phyloP scores from a whole-genome alignment of 2,888 invertebrate species.

The Leptarthrus brevirostris region DNA sequence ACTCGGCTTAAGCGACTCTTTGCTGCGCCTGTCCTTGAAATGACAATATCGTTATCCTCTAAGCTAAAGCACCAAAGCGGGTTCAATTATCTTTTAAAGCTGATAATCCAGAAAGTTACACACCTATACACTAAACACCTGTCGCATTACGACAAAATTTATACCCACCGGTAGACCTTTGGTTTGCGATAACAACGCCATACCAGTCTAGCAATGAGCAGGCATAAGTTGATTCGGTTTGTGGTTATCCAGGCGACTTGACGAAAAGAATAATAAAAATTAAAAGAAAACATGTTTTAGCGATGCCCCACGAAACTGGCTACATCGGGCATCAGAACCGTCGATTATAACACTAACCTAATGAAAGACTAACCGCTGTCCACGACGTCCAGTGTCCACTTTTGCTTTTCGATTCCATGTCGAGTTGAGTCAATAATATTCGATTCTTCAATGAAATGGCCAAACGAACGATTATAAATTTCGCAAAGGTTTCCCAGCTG shows the following conservation, averaged over 20 bases:
- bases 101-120: conserved; percentile 38
- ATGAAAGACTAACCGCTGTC: conserved; percentile 37
- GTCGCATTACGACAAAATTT: conserved; percentile 66
- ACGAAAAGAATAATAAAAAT: conserved; percentile 17
- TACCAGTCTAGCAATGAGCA: conserved; percentile 36
- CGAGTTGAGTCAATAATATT: conserved; percentile 35
- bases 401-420: conserved; percentile 25
- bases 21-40: conserved; percentile 33
- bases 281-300: conserved; percentile 35
- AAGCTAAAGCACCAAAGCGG: conserved; percentile 25
- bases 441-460: conserved; percentile 36
- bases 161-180: conserved; percentile 66
- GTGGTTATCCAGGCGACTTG: conserved; percentile 32
- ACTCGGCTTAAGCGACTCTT: conserved; percentile 11
- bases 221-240: conserved; percentile 27
- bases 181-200: conserved; percentile 43
- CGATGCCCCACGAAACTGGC: conserved; percentile 25
- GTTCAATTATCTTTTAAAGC: conserved; percentile 37
- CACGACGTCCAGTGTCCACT: conserved; percentile 30
- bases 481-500: conserved; percentile 31
- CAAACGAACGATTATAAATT: conserved; percentile 10
- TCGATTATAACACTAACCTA: conserved; percentile 44
- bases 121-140: conserved; percentile 61
- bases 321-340: conserved; percentile 14
- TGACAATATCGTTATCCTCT: conserved; percentile 42